phyloP scores from a whole-genome alignment of 2,113 vertebrate species.

The Leptodactylus fuscus region DNA sequence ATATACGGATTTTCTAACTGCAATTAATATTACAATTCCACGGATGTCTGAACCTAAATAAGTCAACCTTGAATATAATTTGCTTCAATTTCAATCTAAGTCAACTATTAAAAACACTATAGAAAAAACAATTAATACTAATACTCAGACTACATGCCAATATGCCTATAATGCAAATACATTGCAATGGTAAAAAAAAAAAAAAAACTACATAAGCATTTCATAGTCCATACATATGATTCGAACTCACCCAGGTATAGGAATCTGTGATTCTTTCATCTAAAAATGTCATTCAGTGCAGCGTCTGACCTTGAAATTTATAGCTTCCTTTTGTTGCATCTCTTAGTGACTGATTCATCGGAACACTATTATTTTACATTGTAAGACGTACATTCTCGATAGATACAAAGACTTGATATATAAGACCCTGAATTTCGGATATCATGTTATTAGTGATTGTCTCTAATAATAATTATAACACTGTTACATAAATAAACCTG shows the following conservation, averaged over 20 bases:
- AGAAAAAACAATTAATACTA: neutral
- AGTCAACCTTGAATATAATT: neutral
- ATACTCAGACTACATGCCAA: neutral
- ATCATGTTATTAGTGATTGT: constrained; percentile 9
- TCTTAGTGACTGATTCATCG: neutral
- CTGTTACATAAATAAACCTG: constrained; percentile 73
- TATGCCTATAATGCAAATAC: neutral
- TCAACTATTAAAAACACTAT: neutral
- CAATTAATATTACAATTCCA: neutral
- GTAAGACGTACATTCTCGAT: neutral
- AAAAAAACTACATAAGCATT: neutral
- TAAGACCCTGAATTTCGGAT: neutral
- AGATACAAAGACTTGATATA: neutral
- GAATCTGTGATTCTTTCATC: constrained; percentile 49
- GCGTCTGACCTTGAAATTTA: constrained; percentile 25
- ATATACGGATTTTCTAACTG: neutral
- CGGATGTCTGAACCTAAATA: neutral
- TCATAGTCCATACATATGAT: neutral
- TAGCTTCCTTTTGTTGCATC: constrained; percentile 3
- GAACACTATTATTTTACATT: neutral
- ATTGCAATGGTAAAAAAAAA: neutral
- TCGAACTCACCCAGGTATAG: constrained; percentile 70
- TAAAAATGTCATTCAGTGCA: neutral
- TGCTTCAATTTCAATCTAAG: neutral
- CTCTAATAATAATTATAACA: constrained; percentile 22